These are phyloP conservation scores for Stomatorhinus ivindoensis DNA, from an alignment of 2,113 vertebrate genomes.

Conservation along the genomic window DNA sequence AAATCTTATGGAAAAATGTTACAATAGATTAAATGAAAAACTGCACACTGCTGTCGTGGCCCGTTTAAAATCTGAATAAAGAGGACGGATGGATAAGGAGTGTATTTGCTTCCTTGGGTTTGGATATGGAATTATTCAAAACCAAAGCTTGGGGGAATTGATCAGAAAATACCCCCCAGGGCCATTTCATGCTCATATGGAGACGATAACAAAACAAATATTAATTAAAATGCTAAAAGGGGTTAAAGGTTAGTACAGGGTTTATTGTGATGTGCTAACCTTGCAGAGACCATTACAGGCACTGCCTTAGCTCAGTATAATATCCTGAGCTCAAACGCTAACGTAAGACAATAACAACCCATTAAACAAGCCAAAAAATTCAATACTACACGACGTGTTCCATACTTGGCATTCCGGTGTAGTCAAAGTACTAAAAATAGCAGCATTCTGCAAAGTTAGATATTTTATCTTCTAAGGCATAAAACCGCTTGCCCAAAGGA, in stretches of 20 bases:
- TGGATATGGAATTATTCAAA: not conserved
- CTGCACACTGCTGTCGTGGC: not conserved
- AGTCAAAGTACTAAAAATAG: not conserved
- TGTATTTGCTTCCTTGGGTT: not conserved
- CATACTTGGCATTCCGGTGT: not conserved
- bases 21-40: constrained; percentile 4
- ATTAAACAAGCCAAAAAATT: not conserved
- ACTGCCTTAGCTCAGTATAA: not conserved
- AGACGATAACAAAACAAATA: not conserved
- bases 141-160: not conserved
- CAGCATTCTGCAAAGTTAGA: not conserved
- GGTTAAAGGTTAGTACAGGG: not conserved
- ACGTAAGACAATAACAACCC: not conserved
- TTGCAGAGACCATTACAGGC: not conserved
- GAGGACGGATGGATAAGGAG: not conserved
- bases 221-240: not conserved
- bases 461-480: not conserved
- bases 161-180: not conserved
- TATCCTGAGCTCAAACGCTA: not conserved
- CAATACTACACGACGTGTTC: not conserved
- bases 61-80: not conserved
- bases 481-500: not conserved
- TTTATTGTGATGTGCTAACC: not conserved
- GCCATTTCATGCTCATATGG: not conserved
- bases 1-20: not conserved